Conservation (phyloP, 2,113 vertebrate species). For the Glareola pratincola region DNA sequence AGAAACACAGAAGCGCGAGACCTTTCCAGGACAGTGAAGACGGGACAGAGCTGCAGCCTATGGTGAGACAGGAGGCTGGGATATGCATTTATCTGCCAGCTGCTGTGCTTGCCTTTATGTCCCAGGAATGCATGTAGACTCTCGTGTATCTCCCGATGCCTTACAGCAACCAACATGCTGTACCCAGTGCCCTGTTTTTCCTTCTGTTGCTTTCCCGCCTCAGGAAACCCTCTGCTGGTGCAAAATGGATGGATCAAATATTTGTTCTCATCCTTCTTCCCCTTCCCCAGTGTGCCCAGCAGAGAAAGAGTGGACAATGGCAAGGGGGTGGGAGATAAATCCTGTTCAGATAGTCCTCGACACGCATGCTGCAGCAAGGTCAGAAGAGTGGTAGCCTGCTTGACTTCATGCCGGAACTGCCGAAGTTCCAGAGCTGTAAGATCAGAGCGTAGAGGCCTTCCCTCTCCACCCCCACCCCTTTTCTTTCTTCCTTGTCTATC, state of each 20-base stretch:
- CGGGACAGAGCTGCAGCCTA: conserved; percentile 71
- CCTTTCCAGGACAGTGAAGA: conserved; percentile 50
- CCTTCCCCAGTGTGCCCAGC: background rate
- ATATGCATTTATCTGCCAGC: background rate
- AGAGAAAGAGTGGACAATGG: background rate
- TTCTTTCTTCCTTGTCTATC: background rate
- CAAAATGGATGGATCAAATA: background rate
- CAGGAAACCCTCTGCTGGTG: background rate
- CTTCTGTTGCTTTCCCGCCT: background rate
- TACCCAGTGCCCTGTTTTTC: background rate
- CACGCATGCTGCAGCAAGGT: background rate
- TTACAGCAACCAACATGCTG: background rate
- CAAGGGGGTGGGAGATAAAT: background rate
- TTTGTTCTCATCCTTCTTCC: background rate
- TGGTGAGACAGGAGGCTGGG: conserved; percentile 39
- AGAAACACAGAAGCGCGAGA: background rate
- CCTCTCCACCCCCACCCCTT: background rate
- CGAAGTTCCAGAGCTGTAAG: background rate
- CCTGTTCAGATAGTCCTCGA: background rate
- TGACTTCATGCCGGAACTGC: background rate
- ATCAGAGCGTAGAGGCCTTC: background rate
- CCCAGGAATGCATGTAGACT: background rate
- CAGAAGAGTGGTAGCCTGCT: background rate
- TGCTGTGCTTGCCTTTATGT: background rate
- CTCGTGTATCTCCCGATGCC: background rate